A percentile compares a stretch with the other conserved stretches of the same genome.
These are phyloP conservation scores for Anaspis maculata DNA, from an alignment of 2,888 invertebrate species.

Conservation along the genomic window DNA sequence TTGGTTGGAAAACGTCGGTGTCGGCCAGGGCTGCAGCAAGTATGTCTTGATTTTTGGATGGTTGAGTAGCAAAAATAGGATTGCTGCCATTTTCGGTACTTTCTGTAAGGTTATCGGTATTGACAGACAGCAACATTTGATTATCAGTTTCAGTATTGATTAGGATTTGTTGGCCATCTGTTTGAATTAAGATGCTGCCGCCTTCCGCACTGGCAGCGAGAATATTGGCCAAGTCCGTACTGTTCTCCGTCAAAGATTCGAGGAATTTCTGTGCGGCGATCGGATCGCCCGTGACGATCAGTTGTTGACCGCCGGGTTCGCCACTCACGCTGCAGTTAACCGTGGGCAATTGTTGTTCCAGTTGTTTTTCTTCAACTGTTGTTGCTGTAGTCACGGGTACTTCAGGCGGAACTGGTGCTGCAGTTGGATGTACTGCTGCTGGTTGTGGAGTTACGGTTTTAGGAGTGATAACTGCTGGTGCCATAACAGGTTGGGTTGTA, in stretches of 20 bases:
- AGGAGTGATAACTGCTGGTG: constrained; percentile 19
- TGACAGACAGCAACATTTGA: constrained; percentile 30
- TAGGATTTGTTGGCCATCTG: constrained; percentile 44
- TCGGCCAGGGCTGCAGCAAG: constrained; percentile 68
- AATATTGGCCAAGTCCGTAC: constrained; percentile 38
- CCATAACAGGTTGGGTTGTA: no score
- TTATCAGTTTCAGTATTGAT: constrained; percentile 38
- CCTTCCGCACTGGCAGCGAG: constrained; percentile 39
- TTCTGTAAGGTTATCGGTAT: constrained; percentile 23
- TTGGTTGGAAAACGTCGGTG: constrained; percentile 61
- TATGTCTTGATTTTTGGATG: constrained; percentile 55
- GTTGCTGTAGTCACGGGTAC: no score
- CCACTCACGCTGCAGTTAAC: constrained; percentile 15
- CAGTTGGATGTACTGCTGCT: constrained; percentile 18
- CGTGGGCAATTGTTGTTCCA: constrained; percentile 5
- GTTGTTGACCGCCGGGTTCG: constrained; percentile 32
- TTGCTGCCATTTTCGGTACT: constrained; percentile 30
- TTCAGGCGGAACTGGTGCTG: constrained; percentile 11
- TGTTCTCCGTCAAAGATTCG: constrained; percentile 39
- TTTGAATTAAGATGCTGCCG: constrained; percentile 39
- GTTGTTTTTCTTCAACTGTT: constrained; percentile 7
- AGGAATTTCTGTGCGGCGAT: constrained; percentile 40
- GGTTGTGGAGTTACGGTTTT: no score
- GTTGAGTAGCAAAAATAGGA: constrained; percentile 32
- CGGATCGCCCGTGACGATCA: constrained; percentile 41